Evolutionary conservation across 2,797 vertebrate genomes (phyloP).

Genomic region (Halcyon badia): DNA sequence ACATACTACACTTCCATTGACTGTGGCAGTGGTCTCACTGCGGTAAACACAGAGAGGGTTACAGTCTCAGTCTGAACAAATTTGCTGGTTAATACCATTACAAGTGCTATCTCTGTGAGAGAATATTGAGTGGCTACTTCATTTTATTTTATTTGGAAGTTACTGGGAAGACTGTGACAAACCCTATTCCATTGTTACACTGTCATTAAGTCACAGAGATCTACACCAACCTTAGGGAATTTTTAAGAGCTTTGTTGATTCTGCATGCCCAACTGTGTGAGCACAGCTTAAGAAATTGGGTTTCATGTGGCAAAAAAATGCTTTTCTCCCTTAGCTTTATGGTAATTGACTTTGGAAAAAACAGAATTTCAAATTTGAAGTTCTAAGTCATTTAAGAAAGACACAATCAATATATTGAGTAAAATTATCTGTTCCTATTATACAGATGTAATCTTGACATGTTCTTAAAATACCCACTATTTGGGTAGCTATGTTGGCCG

Average conservation of each 20-base stretch:
- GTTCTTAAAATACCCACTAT: background rate
- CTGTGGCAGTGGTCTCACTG: background rate
- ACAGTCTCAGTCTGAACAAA: background rate
- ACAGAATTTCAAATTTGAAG: background rate
- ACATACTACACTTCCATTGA: slow-evolving; percentile 13
- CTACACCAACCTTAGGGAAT: slow-evolving; percentile 1
- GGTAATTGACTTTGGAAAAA: background rate
- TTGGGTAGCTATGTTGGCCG: background rate
- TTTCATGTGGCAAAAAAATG: slow-evolving; percentile 63
- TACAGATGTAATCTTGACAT: background rate
- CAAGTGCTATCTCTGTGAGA: background rate
- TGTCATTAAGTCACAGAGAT: slow-evolving; percentile 32
- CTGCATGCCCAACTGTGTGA: slow-evolving; percentile 68
- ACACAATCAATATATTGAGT: background rate
- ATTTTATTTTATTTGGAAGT: slow-evolving; percentile 14
- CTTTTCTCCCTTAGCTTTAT: slow-evolving; percentile 41
- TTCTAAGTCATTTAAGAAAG: slow-evolving; percentile 14
- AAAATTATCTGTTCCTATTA: slow-evolving; percentile 1
- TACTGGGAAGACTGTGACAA: slow-evolving; percentile 35
- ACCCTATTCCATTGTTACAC: slow-evolving; percentile 1
- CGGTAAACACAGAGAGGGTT: background rate
- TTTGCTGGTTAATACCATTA: slow-evolving; percentile 2
- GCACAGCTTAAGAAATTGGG: slow-evolving; percentile 52
- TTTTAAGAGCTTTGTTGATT: slow-evolving; percentile 74
- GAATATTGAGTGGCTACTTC: background rate